These are phyloP conservation scores for Rhinichthys osculus DNA, from an alignment of 2,797 vertebrate species.

Conservation along the genomic window DNA sequence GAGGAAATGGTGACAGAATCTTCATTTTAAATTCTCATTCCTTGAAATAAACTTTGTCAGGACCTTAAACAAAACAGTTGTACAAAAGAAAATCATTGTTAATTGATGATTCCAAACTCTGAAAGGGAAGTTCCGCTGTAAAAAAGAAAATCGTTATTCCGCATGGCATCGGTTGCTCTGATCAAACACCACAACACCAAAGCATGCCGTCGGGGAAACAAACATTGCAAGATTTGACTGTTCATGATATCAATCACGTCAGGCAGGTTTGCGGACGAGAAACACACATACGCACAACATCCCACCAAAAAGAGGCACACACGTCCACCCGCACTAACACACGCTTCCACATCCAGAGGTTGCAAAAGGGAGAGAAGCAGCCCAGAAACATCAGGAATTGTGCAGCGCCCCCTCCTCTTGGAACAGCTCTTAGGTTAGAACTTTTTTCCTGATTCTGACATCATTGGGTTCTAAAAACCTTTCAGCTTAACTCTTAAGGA, in stretches of 20 bases:
- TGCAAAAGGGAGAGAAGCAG: conserved; percentile 79
- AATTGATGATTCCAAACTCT: conserved; percentile 56
- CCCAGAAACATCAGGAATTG: conserved; percentile 77
- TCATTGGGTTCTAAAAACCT: conserved; percentile 71
- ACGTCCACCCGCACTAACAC: conserved; percentile 56
- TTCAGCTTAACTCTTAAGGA: conserved; percentile 66
- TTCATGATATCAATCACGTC: conserved; percentile 69
- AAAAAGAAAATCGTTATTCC: conserved; percentile 67
- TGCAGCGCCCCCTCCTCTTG: conserved; percentile 71
- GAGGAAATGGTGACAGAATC: conserved; percentile 1
- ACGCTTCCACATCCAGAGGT: conserved; percentile 68
- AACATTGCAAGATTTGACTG: conserved; percentile 68
- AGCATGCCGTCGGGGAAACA: conserved; percentile 75
- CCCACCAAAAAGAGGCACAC: conserved; percentile 53
- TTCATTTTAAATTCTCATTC: neutral
- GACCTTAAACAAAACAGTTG: conserved; percentile 60
- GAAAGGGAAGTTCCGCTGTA: conserved; percentile 66
- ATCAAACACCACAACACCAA: conserved; percentile 70
- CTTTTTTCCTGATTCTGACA: conserved; percentile 61
- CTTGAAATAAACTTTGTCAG: conserved; percentile 6
- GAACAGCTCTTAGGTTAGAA: conserved; percentile 46
- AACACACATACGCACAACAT: conserved; percentile 53
- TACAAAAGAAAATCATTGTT: conserved; percentile 45
- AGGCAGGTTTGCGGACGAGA: conserved; percentile 72
- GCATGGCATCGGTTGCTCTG: conserved; percentile 60